Conservation (phyloP, 2,888 invertebrate genomes). For the Pandemis cinnamomeana region DNA sequence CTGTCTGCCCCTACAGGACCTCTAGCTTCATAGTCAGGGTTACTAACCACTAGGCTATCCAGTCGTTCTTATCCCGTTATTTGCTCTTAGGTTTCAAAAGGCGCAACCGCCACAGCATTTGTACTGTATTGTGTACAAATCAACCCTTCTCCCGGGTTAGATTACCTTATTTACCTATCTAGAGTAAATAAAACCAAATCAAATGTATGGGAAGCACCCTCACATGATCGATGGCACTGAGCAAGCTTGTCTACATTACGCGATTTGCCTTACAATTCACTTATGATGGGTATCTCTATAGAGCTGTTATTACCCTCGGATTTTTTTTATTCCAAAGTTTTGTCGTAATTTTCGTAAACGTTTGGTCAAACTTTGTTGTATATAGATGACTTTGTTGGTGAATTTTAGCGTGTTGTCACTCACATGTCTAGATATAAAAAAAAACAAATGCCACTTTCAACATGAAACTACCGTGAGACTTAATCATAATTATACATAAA, state of each 20-base stretch:
- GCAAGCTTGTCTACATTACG: slow-evolving; percentile 43
- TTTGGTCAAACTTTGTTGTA: too few relatives aligned
- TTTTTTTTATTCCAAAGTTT: not conserved
- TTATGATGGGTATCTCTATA: slow-evolving; percentile 44
- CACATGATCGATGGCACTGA: slow-evolving; percentile 48
- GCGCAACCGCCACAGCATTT: not conserved
- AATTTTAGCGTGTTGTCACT: too few relatives aligned
- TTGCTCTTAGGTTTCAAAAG: not conserved
- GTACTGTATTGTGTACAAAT: not conserved
- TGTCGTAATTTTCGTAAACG: not conserved
- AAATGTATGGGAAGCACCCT: slow-evolving; percentile 7
- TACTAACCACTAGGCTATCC: too few relatives aligned
- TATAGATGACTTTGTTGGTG: too few relatives aligned
- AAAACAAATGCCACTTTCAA: too few relatives aligned
- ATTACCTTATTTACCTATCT: slow-evolving; percentile 27
- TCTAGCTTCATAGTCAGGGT: too few relatives aligned
- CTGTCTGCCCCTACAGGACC: too few relatives aligned
- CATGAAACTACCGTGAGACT: too few relatives aligned
- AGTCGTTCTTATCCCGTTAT: not conserved
- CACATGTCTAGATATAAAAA: too few relatives aligned
- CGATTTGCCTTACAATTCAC: slow-evolving; percentile 48
- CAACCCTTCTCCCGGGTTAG: not conserved
- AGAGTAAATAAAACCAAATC: slow-evolving; percentile 23
- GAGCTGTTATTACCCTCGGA: slow-evolving; percentile 43
- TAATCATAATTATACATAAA: too few relatives aligned